These are phyloP conservation scores for Odontophorus gujanensis DNA, from an alignment of 2,113 vertebrate species.

Conservation along the genomic window DNA sequence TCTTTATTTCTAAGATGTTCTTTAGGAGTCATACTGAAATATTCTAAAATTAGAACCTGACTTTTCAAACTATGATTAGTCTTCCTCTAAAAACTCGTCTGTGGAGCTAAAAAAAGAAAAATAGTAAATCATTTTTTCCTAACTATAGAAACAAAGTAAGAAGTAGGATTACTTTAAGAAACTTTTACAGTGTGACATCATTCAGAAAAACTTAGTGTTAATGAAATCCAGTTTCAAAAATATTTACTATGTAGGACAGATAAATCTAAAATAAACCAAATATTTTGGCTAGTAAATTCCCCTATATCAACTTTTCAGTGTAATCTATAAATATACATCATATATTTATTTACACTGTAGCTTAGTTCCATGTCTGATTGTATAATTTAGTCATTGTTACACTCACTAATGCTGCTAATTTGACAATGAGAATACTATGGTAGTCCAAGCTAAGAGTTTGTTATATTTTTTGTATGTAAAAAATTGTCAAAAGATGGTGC, in stretches of 20 bases:
- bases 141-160: not conserved
- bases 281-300: not conserved
- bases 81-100: not conserved
- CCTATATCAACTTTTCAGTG: not conserved
- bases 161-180: not conserved
- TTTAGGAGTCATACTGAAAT: conserved; percentile 13
- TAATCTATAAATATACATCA: not conserved
- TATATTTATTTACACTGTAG: not conserved
- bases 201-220: not conserved
- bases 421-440: not conserved
- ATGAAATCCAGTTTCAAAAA: not conserved
- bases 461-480: not conserved
- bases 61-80: not conserved
- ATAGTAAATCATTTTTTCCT: not conserved
- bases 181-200: not conserved
- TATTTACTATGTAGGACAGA: not conserved
- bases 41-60: not conserved
- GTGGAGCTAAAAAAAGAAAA: not conserved
- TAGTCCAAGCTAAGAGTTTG: not conserved
- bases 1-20: not conserved
- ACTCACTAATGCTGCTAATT: not conserved
- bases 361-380: not conserved
- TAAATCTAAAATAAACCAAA: not conserved
- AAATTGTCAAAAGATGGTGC: not conserved
- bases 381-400: not conserved